phyloP scores from a whole-genome alignment of 2,113 vertebrate genomes.

The Lepisosteus osseus region DNA sequence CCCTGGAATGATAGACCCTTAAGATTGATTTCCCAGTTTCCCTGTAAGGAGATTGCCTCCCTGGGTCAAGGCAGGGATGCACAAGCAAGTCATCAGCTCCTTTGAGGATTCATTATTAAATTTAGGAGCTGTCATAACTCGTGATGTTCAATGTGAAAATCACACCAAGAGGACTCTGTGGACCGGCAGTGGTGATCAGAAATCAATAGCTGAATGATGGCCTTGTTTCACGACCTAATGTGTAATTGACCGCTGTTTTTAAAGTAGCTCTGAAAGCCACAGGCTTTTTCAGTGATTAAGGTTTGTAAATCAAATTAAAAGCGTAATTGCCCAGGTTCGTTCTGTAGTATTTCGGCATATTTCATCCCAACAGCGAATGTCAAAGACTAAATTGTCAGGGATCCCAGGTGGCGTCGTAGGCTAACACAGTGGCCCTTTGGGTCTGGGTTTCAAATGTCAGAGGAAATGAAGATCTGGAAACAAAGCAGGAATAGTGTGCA shows the following conservation, averaged over 20 bases:
- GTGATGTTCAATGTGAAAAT: neutral
- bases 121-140: constrained; percentile 10
- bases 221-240: constrained; percentile 2
- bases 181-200: neutral
- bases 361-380: neutral
- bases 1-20: constrained; percentile 4
- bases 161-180: neutral
- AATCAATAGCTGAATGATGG: neutral
- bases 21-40: constrained; percentile 16
- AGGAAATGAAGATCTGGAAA: no score
- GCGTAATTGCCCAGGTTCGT: neutral
- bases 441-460: neutral
- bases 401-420: neutral
- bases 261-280: neutral
- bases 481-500: no score
- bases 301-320: constrained; percentile 10
- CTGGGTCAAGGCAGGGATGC: constrained; percentile 17
- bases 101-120: constrained; percentile 8
- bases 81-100: neutral
- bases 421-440: neutral
- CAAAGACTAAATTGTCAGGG: neutral
- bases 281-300: constrained; percentile 3
- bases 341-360: neutral
- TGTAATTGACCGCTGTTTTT: constrained; percentile 13
- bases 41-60: constrained; percentile 7